Conservation (phyloP, 2,797 vertebrate genomes). For the Knipowitschia caucasica region DNA sequence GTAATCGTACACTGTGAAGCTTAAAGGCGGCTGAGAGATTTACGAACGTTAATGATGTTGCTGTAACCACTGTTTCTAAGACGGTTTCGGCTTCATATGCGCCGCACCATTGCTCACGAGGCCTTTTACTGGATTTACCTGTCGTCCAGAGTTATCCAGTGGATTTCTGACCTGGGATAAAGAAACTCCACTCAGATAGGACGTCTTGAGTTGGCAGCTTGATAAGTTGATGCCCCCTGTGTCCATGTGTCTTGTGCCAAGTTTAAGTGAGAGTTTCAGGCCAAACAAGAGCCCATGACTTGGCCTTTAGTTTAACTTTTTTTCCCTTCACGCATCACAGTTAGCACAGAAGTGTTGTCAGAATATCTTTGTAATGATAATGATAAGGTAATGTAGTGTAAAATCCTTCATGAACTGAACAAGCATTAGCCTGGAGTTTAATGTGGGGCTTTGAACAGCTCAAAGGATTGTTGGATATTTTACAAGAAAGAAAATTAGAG, state of each 20-base stretch:
- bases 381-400: slow-evolving; percentile 38
- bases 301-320: slow-evolving; percentile 19
- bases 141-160: slow-evolving; percentile 28
- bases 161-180: slow-evolving; percentile 39
- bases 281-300: slow-evolving; percentile 32
- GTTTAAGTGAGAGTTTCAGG: slow-evolving; percentile 31
- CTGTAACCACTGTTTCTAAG: slow-evolving; percentile 2
- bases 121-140: slow-evolving; percentile 34
- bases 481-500: slow-evolving; percentile 10
- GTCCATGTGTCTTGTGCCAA: slow-evolving; percentile 31
- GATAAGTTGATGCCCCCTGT: slow-evolving; percentile 35
- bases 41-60: slow-evolving; percentile 5
- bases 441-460: slow-evolving; percentile 12
- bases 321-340: not conserved
- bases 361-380: slow-evolving; percentile 34
- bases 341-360: slow-evolving; percentile 20
- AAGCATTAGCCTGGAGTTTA: slow-evolving; percentile 12
- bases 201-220: slow-evolving; percentile 37
- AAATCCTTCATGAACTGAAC: slow-evolving; percentile 18
- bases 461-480: not conserved
- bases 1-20: not conserved
- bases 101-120: slow-evolving; percentile 37
- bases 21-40: not conserved
- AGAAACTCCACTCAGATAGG: slow-evolving; percentile 36
- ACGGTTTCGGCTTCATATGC: not conserved